Conservation (phyloP, 1,140 invertebrate species). For the Mya arenaria region DNA sequence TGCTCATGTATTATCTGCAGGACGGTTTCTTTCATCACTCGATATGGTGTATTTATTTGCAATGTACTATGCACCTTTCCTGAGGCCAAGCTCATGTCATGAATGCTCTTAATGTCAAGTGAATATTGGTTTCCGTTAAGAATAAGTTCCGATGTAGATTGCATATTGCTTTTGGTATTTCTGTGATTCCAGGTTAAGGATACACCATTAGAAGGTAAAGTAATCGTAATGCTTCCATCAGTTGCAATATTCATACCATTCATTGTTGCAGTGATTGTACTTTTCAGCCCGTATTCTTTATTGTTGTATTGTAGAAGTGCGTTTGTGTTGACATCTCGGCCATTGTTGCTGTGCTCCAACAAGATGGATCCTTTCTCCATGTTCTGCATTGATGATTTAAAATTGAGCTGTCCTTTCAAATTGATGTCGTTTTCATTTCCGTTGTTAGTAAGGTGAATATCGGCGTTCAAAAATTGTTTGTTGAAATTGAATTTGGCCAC, state of each 20-base stretch:
- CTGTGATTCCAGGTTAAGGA: conserved; percentile 50
- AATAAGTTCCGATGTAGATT: conserved; percentile 1
- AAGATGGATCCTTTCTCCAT: conserved; percentile 41
- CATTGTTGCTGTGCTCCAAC: conserved; percentile 41
- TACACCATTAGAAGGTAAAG: conserved; percentile 19
- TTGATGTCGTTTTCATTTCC: conserved; percentile 21
- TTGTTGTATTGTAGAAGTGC: conserved; percentile 49
- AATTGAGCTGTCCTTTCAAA: conserved; percentile 48
- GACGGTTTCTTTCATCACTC: conserved; percentile 1
- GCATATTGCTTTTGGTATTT: conserved; percentile 19
- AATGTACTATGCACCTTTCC: conserved; percentile 30
- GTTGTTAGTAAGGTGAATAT: conserved; percentile 21
- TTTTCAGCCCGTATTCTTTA: conserved; percentile 44
- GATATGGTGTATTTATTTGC: conserved; percentile 39
- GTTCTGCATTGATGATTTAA: conserved; percentile 59
- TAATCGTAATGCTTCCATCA: conserved; percentile 49
- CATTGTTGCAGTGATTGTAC: conserved; percentile 49
- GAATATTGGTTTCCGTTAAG: conserved; percentile 15
- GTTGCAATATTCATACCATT: conserved; percentile 38
- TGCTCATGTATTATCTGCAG: conserved; percentile 43
- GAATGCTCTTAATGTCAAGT: conserved; percentile 35
- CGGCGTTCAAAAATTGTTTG: conserved; percentile 35
- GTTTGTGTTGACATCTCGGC: conserved; percentile 41
- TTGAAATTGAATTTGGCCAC: conserved; percentile 32
- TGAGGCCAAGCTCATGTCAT: conserved; percentile 12